These are phyloP conservation scores for Beroe ovata DNA, from an alignment of 37 sponge, comb jelly and placozoan genomes.

Conservation along the genomic window DNA sequence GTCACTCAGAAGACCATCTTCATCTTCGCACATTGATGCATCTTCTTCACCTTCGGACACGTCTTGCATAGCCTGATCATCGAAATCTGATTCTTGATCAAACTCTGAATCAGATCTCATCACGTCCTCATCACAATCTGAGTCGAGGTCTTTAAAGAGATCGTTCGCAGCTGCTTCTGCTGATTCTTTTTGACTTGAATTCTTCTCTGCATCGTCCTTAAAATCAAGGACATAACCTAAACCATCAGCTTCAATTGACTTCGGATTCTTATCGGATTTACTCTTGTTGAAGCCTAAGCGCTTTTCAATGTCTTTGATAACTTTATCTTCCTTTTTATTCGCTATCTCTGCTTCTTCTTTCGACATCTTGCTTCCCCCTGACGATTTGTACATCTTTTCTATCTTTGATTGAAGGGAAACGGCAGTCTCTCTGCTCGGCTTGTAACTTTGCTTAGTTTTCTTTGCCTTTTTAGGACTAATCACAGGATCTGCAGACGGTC, in stretches of 20 bases:
- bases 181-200: not conserved
- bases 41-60: not conserved
- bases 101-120: not conserved
- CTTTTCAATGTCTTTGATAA: conserved; percentile 78
- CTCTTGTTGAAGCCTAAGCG: conserved; percentile 71
- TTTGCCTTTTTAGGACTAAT: not conserved
- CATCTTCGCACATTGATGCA: conserved; percentile 14
- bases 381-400: conserved; percentile 29
- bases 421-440: not conserved
- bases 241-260: conserved; percentile 50
- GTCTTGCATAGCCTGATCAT: not conserved
- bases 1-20: not conserved
- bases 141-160: conserved; percentile 46
- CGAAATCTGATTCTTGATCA: not conserved
- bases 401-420: conserved; percentile 23
- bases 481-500: not conserved
- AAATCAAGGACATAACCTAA: conserved; percentile 37
- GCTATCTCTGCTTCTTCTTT: conserved; percentile 56
- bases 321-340: conserved; percentile 68
- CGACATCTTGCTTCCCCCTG: conserved; percentile 6
- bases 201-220: conserved; percentile 1
- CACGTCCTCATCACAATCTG: not conserved
- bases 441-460: not conserved
- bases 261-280: conserved; percentile 35
- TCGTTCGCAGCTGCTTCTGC: conserved; percentile 10